Evolutionary conservation across 2,888 invertebrate genomes (phyloP).

Genomic region (Hirtodrosophila confusa): DNA sequence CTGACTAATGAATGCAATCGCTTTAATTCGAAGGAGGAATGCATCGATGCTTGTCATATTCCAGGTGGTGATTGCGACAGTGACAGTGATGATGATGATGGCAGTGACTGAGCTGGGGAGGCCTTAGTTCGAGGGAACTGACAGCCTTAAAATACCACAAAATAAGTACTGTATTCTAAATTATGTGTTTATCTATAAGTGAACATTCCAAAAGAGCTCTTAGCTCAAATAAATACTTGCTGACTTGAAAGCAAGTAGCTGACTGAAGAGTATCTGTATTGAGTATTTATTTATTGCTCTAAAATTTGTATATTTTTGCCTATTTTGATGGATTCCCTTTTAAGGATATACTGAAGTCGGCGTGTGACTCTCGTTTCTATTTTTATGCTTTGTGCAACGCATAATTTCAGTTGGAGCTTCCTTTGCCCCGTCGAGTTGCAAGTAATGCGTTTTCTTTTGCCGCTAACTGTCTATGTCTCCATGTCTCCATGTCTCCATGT

Average conservation of each 20-base stretch:
- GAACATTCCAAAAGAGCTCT: no score
- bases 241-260: no score
- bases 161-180: no score
- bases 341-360: neutral
- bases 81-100: conserved; percentile 17
- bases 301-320: no score
- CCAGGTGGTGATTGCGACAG: conserved; percentile 23
- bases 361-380: neutral
- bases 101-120: no score
- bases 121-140: no score
- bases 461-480: conserved; percentile 27
- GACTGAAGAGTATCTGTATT: no score
- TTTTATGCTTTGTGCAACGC: conserved; percentile 45
- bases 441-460: conserved; percentile 68
- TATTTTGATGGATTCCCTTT: neutral
- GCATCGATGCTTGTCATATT: conserved; percentile 37
- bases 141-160: no score
- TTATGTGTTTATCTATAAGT: no score
- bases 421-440: conserved; percentile 39
- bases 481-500: neutral
- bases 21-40: conserved; percentile 47
- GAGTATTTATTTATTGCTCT: no score
- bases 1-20: conserved; percentile 59
- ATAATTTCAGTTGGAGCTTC: conserved; percentile 64
- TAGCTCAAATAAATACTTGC: no score